phyloP scores from a whole-genome alignment of 2,888 invertebrate genomes.

The Megalurothrips usitatus region DNA sequence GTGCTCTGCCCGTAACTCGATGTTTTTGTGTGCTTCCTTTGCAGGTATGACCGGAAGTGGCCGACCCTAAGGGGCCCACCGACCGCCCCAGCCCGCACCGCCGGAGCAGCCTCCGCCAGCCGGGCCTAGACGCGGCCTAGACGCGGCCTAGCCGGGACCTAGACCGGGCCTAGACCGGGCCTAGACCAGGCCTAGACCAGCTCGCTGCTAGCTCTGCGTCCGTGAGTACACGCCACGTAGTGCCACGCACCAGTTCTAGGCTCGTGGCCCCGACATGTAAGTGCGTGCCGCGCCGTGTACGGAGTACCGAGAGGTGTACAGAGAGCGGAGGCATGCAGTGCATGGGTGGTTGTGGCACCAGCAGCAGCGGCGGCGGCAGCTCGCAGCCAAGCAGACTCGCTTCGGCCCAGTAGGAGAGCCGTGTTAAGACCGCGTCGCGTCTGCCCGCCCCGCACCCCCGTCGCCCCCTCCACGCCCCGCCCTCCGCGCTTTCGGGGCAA shows the following conservation, averaged over 20 bases:
- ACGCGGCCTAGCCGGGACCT: not conserved
- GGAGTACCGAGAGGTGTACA: too few species aligned
- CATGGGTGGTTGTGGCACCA: too few species aligned
- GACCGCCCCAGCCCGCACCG: too few species aligned
- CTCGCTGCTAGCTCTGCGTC: not conserved
- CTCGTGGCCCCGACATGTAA: not conserved
- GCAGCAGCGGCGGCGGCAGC: too few species aligned
- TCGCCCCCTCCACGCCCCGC: not conserved
- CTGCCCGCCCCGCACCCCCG: not conserved
- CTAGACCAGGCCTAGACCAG: too few species aligned
- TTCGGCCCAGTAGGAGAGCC: too few species aligned
- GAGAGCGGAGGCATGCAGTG: too few species aligned
- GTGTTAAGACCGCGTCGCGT: too few species aligned
- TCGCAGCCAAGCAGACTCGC: too few species aligned
- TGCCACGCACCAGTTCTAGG: not conserved
- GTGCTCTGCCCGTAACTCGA: too few species aligned
- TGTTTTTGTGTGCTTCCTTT: not conserved
- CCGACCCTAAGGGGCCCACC: too few species aligned
- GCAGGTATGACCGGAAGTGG: not conserved
- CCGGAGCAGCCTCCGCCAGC: not conserved
- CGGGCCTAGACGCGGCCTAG: not conserved
- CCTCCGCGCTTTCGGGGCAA: not conserved
- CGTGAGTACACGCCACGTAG: conserved; percentile 1
- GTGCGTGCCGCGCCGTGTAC: not conserved
- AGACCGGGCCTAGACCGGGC: too few species aligned